Evolutionary conservation across 2,888 invertebrate genomes (phyloP).

Genomic region (Xylophagus ater): DNA sequence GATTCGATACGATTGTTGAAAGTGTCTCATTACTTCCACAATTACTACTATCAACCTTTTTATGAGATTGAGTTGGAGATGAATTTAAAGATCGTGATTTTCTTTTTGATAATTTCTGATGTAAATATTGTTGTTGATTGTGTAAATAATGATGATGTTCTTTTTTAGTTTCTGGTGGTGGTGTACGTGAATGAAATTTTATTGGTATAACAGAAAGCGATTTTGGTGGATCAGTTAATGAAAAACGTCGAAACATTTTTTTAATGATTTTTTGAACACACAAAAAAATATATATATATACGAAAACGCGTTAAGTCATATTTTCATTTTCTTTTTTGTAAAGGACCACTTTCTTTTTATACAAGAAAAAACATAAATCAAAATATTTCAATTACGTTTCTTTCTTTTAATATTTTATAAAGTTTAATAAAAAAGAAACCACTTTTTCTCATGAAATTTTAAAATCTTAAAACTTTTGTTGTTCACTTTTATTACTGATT

Average conservation of each 20-base stretch:
- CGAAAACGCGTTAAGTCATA: too few relatives aligned
- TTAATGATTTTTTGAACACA: too few relatives aligned
- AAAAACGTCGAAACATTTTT: constrained; percentile 36
- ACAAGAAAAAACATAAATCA: constrained; percentile 7
- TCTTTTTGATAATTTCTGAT: constrained; percentile 15
- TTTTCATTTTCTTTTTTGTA: constrained; percentile 4
- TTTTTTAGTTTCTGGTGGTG: constrained; percentile 19
- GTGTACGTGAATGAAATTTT: constrained; percentile 14
- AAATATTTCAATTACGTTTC: constrained; percentile 15
- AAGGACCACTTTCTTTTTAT: too few relatives aligned
- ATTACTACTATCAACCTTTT: too few relatives aligned
- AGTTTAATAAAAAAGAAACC: too few relatives aligned
- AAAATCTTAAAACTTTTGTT: too few relatives aligned
- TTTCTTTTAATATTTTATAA: constrained; percentile 3
- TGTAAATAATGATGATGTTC: constrained; percentile 24
- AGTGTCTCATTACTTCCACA: too few relatives aligned
- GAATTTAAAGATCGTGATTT: constrained; percentile 35
- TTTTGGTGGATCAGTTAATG: constrained; percentile 32
- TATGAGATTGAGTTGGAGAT: constrained; percentile 25
- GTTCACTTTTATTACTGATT: too few relatives aligned
- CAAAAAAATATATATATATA: too few relatives aligned
- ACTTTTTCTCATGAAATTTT: too few relatives aligned
- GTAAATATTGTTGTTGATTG: too few relatives aligned
- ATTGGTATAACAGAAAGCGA: constrained; percentile 24
- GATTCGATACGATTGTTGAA: too few relatives aligned